A percentile compares a stretch with the other conserved stretches of the same genome.
phyloP scores from a whole-genome alignment of 2,888 invertebrate genomes.

The Dusona sp. region DNA sequence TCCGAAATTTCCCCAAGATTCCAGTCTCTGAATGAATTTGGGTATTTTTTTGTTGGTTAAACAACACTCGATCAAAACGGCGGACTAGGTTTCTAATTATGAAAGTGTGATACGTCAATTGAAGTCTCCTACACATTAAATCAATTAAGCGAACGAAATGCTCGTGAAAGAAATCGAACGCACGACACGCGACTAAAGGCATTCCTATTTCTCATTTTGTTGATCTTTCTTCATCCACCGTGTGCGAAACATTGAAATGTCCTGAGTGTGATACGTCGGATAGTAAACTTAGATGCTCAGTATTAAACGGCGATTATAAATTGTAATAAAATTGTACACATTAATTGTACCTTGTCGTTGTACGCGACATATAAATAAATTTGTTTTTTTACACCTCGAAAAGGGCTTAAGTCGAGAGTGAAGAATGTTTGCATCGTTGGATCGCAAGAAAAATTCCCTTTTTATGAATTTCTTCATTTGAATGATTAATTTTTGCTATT shows the following conservation, averaged over 20 bases:
- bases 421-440: not conserved
- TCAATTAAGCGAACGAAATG: conserved; percentile 11
- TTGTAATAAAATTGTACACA: conserved; percentile 60
- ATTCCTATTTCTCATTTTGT: conserved; percentile 22
- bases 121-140: conserved; percentile 4
- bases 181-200: conserved; percentile 51
- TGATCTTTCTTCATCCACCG: not conserved
- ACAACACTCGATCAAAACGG: conserved; percentile 2
- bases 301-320: conserved; percentile 69
- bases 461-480: too few species aligned
- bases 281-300: conserved; percentile 69
- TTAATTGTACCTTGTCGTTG: conserved; percentile 58
- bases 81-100: not conserved
- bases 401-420: not conserved
- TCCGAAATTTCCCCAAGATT: not conserved
- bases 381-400: conserved; percentile 64
- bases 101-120: conserved; percentile 1
- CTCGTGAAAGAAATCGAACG: conserved; percentile 34
- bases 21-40: not conserved
- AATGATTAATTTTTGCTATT: too few species aligned
- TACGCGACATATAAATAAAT: conserved; percentile 66
- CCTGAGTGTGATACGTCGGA: conserved; percentile 61
- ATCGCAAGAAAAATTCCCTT: not conserved
- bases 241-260: conserved; percentile 32
- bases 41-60: conserved; percentile 23